A percentile compares a stretch with the other conserved stretches of the same genome.
Conservation (phyloP, 2,797 vertebrate species). For the Intellagama lesueurii region DNA sequence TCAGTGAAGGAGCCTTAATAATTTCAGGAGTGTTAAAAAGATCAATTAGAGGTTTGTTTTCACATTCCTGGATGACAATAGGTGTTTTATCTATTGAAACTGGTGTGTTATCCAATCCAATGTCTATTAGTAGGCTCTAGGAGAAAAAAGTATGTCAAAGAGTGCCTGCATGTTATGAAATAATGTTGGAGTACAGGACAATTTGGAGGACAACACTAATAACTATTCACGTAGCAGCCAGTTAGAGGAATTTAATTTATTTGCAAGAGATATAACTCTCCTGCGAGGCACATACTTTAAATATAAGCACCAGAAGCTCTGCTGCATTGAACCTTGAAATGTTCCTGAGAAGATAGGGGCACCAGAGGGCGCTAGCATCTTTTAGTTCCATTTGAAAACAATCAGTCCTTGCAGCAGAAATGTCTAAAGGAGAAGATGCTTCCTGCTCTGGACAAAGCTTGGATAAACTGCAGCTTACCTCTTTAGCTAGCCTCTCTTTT, state of each 20-base stretch:
- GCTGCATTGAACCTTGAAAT: not conserved
- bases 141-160: not conserved
- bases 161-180: conserved; percentile 7
- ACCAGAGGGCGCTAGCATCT: conserved; percentile 16
- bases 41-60: conserved; percentile 88
- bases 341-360: conserved; percentile 16
- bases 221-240: not conserved
- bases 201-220: not conserved
- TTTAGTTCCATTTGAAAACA: not conserved
- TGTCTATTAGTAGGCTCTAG: conserved; percentile 83
- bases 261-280: not conserved
- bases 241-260: not conserved
- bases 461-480: conserved; percentile 47
- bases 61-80: conserved; percentile 49
- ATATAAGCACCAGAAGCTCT: not conserved
- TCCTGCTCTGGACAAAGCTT: not conserved
- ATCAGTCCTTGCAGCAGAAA: not conserved
- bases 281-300: not conserved
- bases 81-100: conserved; percentile 59
- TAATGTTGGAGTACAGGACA: not conserved
- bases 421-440: not conserved
- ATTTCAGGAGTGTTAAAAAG: conserved; percentile 89
- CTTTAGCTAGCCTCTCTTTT: conserved; percentile 7
- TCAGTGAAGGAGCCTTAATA: conserved; percentile 44
- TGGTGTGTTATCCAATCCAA: conserved; percentile 60